phyloP scores from a whole-genome alignment of 2,888 invertebrate species.

The Melipona beecheii region DNA sequence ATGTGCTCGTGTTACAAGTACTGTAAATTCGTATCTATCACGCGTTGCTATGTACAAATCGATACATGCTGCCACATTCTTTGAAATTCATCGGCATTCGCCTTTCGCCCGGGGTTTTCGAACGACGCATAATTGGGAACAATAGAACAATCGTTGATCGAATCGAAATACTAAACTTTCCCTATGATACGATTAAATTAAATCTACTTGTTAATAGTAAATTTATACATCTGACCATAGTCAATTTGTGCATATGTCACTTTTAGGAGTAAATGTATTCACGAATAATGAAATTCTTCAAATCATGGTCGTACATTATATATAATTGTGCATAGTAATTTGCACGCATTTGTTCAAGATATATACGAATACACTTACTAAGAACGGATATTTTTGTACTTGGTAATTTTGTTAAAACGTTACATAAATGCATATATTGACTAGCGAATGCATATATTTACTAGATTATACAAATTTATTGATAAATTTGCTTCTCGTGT shows the following conservation, averaged over 20 bases:
- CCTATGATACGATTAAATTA: background rate
- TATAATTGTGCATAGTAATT: too few relatives aligned
- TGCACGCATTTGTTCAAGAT: too few relatives aligned
- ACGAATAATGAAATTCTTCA: background rate
- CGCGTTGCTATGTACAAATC: slow-evolving; percentile 35
- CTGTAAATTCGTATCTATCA: slow-evolving; percentile 11
- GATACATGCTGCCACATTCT: slow-evolving; percentile 28
- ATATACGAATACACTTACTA: background rate
- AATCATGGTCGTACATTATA: background rate
- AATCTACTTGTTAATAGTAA: background rate
- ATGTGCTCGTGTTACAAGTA: slow-evolving; percentile 32
- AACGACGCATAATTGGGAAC: slow-evolving; percentile 16
- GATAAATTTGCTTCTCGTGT: background rate
- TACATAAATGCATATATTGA: background rate
- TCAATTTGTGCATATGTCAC: background rate
- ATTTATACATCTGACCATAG: background rate
- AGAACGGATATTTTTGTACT: background rate
- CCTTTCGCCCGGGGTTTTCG: slow-evolving; percentile 10
- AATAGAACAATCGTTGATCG: background rate
- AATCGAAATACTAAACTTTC: background rate
- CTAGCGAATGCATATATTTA: background rate
- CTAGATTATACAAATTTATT: background rate
- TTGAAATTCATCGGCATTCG: slow-evolving; percentile 2
- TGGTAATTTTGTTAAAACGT: background rate
- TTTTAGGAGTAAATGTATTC: background rate